Evolutionary conservation across 2,797 vertebrate genomes (phyloP).

Genomic region (Myotis daubentonii): DNA sequence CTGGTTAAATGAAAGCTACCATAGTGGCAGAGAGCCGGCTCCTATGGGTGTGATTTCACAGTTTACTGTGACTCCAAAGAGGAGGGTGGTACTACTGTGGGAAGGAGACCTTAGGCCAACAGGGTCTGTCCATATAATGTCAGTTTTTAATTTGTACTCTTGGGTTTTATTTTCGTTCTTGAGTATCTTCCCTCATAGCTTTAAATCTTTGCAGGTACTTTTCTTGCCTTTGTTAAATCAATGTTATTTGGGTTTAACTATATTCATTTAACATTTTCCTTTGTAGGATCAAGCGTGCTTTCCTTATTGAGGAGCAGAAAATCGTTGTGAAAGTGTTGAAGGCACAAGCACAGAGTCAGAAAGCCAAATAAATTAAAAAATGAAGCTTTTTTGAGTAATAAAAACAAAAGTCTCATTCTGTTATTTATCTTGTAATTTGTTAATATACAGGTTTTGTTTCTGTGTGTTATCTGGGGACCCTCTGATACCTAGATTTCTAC

Average conservation of each 20-base stretch:
- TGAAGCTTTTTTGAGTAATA: conserved; percentile 67
- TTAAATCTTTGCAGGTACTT: background rate
- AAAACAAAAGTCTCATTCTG: conserved; percentile 44
- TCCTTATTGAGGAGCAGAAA: conserved; percentile 99
- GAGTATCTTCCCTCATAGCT: background rate
- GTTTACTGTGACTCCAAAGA: background rate
- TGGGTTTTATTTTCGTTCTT: background rate
- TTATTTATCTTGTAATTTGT: background rate
- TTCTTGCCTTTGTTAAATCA: background rate
- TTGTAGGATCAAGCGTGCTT: conserved; percentile 97
- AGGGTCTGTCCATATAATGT: background rate
- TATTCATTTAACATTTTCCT: conserved; percentile 52
- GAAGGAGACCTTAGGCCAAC: background rate
- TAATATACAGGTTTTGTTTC: background rate
- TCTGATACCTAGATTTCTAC: background rate
- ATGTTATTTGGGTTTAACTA: background rate
- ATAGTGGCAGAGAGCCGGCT: background rate
- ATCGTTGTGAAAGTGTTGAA: conserved; percentile 99
- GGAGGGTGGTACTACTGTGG: background rate
- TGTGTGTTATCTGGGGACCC: background rate
- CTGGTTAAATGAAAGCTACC: background rate
- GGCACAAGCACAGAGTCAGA: conserved; percentile 99
- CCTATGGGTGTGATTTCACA: background rate
- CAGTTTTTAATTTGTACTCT: background rate
- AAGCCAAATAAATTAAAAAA: conserved; percentile 91